phyloP scores from a whole-genome alignment of 2,888 invertebrate genomes.

The Shargacucullia verbasci region DNA sequence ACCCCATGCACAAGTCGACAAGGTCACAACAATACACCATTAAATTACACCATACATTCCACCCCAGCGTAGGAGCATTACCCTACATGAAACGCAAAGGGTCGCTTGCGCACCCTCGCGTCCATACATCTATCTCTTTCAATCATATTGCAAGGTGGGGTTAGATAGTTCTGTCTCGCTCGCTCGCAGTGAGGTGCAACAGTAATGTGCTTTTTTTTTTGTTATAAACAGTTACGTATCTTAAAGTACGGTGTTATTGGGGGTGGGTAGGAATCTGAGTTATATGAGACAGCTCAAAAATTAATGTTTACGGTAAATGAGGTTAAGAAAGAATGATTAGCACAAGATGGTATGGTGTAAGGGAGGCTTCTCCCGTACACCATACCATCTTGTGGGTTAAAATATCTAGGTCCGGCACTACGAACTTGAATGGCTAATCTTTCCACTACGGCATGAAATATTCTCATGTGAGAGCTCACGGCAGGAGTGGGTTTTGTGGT shows the following conservation, averaged over 20 bases:
- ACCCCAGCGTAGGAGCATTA: slow-evolving; percentile 56
- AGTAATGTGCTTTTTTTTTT: slow-evolving; percentile 40
- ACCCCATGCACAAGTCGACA: not conserved
- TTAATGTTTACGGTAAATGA: too few relatives aligned
- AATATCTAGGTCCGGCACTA: too few relatives aligned
- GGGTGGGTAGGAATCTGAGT: slow-evolving; percentile 11
- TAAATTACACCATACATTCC: slow-evolving; percentile 47
- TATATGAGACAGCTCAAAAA: too few relatives aligned
- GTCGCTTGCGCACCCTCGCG: slow-evolving; percentile 65
- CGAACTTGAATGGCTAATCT: too few relatives aligned
- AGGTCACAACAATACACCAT: slow-evolving; percentile 36
- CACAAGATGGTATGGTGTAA: too few relatives aligned
- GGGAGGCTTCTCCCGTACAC: too few relatives aligned
- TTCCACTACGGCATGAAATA: too few relatives aligned
- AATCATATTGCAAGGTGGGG: slow-evolving; percentile 2
- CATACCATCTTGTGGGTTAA: too few relatives aligned
- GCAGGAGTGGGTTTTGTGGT: too few relatives aligned
- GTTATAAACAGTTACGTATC: slow-evolving; percentile 9
- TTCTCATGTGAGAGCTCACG: too few relatives aligned
- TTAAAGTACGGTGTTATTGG: slow-evolving; percentile 18
- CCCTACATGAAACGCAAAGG: slow-evolving; percentile 49
- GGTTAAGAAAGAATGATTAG: too few relatives aligned
- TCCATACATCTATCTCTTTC: slow-evolving; percentile 30
- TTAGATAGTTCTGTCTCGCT: slow-evolving; percentile 12
- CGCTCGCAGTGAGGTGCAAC: slow-evolving; percentile 9